Conservation (phyloP, 2,888 invertebrate genomes). For the Drosophila tanythrix region DNA sequence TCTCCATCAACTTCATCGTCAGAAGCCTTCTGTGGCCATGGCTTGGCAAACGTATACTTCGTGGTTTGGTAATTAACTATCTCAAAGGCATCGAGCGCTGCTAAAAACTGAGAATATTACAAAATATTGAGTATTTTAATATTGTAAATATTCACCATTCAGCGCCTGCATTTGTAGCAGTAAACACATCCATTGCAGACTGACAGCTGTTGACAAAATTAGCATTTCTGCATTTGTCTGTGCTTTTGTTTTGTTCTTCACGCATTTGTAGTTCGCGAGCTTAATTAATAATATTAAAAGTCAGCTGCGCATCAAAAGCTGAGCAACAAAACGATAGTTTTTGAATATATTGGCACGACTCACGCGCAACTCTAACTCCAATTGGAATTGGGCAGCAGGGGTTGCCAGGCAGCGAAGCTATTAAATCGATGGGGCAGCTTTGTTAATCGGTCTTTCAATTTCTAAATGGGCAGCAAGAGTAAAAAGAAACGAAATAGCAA, state of each 20-base stretch:
- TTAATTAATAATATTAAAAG: neutral
- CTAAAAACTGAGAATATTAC: neutral
- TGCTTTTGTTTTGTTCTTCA: constrained; percentile 9
- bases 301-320: constrained; percentile 23
- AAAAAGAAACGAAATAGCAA: constrained; percentile 87
- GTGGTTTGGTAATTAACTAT: constrained; percentile 67
- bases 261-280: constrained; percentile 21
- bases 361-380: neutral
- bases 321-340: neutral
- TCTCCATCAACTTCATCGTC: neutral
- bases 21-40: constrained; percentile 37
- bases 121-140: neutral
- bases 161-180: constrained; percentile 13
- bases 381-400: neutral
- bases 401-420: constrained; percentile 50
- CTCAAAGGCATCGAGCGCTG: constrained; percentile 49
- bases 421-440: constrained; percentile 64
- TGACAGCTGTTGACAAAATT: constrained; percentile 32
- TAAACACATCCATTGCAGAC: constrained; percentile 24
- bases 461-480: constrained; percentile 85
- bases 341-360: neutral
- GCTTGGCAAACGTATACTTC: constrained; percentile 52
- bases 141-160: constrained; percentile 14
- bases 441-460: neutral
- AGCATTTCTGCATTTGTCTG: constrained; percentile 48